Evolutionary conservation across 2,113 vertebrate species (phyloP), one percentile per base, ranked within the genome.

Genomic region (Aramus guarauna): DNA sequence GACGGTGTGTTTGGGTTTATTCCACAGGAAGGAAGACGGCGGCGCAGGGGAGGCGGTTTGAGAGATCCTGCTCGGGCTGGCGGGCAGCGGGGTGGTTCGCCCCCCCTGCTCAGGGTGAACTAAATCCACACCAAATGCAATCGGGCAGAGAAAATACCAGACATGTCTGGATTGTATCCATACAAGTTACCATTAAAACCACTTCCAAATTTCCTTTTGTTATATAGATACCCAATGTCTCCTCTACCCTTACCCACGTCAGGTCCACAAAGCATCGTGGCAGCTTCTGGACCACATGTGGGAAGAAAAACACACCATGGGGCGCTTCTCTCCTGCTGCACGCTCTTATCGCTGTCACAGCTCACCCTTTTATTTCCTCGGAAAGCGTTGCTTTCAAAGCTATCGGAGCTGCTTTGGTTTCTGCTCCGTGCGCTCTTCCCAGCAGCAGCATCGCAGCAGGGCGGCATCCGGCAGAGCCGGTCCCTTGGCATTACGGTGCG

Each of bases 21-120:
- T 41, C 52, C 24, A 23, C n/a, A 37, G 37, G 30, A 77, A 43
- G 12, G 34, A 36, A 68, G 48, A 45, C 5, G 6, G 56, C 8
- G 6, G 37, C 1, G 2, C n/a, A 32, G 47, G 67, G 68, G 45
- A 36, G 45, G 73, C 1, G 5, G 52, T 47, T 59, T 13, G 56
- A 59, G 59, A 77, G 58, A 13, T 0, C 20, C 37, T 0, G 5
- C 41, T 30, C 2, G 0, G 29, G 80, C 30, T 1, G 3, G 53
- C 1, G 2, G 59, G 37, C 27, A 34, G 27, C 6, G 1, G 41
- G 29, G 34, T n/a, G 36, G 19, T 59, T 13, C 34, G 7, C 26
- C 26, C 15, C 6, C 16, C 17, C 39, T 41, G 39, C 18, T 15
- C 15, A 18, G 59, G 24, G 29, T 16, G 39, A n/a, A 37, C 22